Evolutionary conservation across 2,888 invertebrate species (phyloP), one percentile per base, ranked within the genome.

Genomic region (Heteropelma amictum): DNA sequence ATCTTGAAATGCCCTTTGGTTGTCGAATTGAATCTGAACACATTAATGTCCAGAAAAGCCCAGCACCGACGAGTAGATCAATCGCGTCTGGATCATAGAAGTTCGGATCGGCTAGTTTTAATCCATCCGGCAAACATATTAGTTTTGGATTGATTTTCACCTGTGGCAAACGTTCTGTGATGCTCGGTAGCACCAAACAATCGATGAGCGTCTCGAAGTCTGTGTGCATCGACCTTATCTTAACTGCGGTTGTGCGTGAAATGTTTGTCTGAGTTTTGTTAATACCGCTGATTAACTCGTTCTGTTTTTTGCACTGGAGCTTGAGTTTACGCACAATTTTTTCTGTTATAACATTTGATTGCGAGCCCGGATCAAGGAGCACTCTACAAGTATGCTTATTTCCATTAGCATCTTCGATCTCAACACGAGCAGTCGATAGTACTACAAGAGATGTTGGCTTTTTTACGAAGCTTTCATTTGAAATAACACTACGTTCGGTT

Each of bases 351-450:
- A 77, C 12, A 58, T 80, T 78, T 1, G 76, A 70, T 47, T 79
- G 79, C 2, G 78, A 79, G 2, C 78, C 76, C 10, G 69, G 61
- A 61, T 79, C 77, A 5, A 79, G 21, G 3, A 79, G 64, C 2
- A 71, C 75, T 5, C 78, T 58, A 26, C 72, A 74, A 12, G 7
- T 35, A 3, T 65, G 56, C 6, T 45, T 53, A 38, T 63, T 56
- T 5, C 75, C 77, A 26, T 63, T 23, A 3, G 38, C 28, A 40
- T 76, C 74, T 42, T 61, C 26, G 8, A 81, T 54, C 4, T 60
- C 17, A 3, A 79, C 63, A 28, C 65, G 60, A 26, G 81, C 79
- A 12, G 79, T 79, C 14, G 71, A 76, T 58, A 79, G 42, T 14
- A 80, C 19, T 1, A 77, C 40, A 33, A 69, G 70, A 5, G 63